phyloP scores from a whole-genome alignment of 53 echinoderm and acorn worm species.

The Paracentrotus lividus region DNA sequence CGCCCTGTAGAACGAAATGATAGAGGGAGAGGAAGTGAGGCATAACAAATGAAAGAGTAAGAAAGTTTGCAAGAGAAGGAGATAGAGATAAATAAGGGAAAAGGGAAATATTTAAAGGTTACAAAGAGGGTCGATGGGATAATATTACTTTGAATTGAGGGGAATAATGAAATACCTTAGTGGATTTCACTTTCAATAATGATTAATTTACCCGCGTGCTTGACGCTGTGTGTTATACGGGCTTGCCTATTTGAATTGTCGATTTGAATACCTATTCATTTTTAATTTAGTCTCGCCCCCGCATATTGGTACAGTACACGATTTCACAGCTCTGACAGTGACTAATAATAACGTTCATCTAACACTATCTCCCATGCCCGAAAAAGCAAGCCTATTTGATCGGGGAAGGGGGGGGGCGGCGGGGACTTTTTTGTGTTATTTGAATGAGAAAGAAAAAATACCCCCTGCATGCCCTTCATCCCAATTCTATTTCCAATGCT shows the following conservation, averaged over 20 bases:
- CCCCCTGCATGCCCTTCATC: too few relatives aligned
- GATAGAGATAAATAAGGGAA: neutral
- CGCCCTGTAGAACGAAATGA: too few relatives aligned
- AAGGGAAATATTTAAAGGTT: too few relatives aligned
- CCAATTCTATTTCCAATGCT: too few relatives aligned
- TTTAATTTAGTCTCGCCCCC: conserved; percentile 19
- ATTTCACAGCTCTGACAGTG: neutral
- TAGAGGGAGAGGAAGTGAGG: neutral
- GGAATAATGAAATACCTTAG: neutral
- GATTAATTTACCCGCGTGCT: neutral
- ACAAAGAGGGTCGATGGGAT: too few relatives aligned
- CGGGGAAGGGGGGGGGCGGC: too few relatives aligned
- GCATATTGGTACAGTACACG: neutral
- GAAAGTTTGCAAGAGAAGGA: neutral
- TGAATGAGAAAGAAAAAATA: too few relatives aligned
- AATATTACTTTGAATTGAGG: neutral
- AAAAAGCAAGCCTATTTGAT: too few relatives aligned
- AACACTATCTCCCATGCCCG: neutral
- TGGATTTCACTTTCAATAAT: neutral
- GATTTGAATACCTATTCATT: conserved; percentile 18
- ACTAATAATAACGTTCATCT: neutral
- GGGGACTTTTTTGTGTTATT: too few relatives aligned
- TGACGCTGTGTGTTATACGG: neutral
- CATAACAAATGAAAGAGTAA: neutral
- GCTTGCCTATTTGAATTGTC: neutral